phyloP scores from a whole-genome alignment of 1,140 invertebrate species.

The Adelges cooleyi region DNA sequence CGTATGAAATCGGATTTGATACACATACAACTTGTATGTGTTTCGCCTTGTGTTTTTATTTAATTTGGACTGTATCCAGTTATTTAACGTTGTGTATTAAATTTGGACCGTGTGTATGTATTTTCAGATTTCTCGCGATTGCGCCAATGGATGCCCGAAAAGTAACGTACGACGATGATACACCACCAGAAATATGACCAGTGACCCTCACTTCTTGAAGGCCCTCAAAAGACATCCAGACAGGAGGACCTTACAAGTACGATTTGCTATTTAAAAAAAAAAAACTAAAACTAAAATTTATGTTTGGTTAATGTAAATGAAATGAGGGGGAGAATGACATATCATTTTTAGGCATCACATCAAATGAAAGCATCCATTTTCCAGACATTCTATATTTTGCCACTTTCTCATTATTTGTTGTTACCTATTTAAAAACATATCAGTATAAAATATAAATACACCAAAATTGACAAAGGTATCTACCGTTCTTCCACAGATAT shows the following conservation, averaged over 20 bases:
- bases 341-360: too few relatives aligned
- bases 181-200: constrained; percentile 37
- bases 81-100: neutral
- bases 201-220: constrained; percentile 48
- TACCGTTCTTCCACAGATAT: too few relatives aligned
- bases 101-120: neutral
- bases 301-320: too few relatives aligned
- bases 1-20: neutral
- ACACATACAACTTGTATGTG: neutral
- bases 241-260: constrained; percentile 46
- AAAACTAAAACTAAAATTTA: too few relatives aligned
- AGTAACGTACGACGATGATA: constrained; percentile 32
- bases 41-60: neutral
- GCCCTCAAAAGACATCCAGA: constrained; percentile 50
- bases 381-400: too few relatives aligned
- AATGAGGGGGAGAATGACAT: too few relatives aligned
- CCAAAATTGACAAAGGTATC: too few relatives aligned
- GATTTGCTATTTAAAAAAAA: constrained; percentile 30
- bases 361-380: too few relatives aligned
- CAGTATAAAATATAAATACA: too few relatives aligned
- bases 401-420: too few relatives aligned
- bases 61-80: constrained; percentile 9
- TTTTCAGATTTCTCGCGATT: constrained; percentile 15
- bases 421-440: too few relatives aligned
- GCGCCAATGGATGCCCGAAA: neutral